Evolutionary conservation across 2,113 vertebrate species (phyloP).

Genomic region (Ptilonorhynchus violaceus): DNA sequence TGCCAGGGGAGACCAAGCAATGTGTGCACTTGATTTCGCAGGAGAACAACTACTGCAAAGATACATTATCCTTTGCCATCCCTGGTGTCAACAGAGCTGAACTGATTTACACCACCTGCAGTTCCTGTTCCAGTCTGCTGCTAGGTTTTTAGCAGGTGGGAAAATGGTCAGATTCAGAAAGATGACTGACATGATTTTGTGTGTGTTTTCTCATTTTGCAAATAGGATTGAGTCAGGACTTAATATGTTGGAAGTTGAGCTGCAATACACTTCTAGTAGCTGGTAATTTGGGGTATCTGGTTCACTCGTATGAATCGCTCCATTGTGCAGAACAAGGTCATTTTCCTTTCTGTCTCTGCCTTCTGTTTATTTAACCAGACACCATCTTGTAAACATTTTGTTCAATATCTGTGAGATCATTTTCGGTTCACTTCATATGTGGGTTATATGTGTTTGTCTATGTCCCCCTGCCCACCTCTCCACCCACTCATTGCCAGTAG

Average conservation of each 20-base stretch:
- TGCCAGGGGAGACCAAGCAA: neutral
- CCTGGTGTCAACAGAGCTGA: neutral
- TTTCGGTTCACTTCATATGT: constrained; percentile 57
- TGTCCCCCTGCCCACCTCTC: neutral
- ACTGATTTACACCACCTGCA: neutral
- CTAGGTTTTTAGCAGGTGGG: neutral
- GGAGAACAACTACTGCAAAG: neutral
- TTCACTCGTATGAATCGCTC: neutral
- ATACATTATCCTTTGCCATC: neutral
- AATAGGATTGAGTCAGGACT: neutral
- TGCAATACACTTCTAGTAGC: neutral
- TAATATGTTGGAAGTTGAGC: neutral
- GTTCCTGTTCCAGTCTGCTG: neutral
- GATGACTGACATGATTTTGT: neutral
- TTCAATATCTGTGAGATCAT: constrained; percentile 21
- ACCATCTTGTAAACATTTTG: neutral
- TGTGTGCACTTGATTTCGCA: neutral
- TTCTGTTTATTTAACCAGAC: neutral
- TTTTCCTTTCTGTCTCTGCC: neutral
- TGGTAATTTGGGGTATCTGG: neutral
- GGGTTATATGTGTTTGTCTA: neutral
- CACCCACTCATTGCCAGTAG: neutral
- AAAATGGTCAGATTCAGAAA: neutral
- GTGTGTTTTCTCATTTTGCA: neutral
- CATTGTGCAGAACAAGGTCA: constrained; percentile 1